Base-by-base conservation (phyloP, 2,797 vertebrate species). In the Tadarida brasiliensis region DNA sequence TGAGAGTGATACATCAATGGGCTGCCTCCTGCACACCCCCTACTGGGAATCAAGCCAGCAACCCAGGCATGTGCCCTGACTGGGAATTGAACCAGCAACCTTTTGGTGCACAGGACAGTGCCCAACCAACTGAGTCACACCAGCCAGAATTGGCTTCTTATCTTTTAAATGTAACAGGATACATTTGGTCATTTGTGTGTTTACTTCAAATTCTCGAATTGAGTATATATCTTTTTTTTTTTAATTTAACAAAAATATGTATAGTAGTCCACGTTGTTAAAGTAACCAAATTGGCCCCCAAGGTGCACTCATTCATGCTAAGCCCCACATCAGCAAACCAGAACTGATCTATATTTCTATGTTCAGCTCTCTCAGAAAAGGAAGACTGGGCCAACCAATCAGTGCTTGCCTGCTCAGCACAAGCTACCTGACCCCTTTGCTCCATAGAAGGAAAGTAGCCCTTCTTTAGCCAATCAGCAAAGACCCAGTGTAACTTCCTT, bases 141-240 rank as follows among this genome's bases (percentile, higher is more conserved):
- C 39, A 44, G 39, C 39, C 39, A 44, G 7, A 7, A 7, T 44
- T 26, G 28, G 14, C 61, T 90, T 78, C 68, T 76, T 33, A 47
- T 24, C 54, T 71, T 86, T 81, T 33, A 39, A 76, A 76, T 16
- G 11, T 56, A 81, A 57, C 30, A 91, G 68, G 59, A 57, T 35
- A 57, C n/a, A 65, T 39, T 49, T 59, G 20, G 54, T 51, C 47
- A 51, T 70, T 89, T 68, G 28, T 71, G 26, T 87, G 67, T 71
- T 57, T 82, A 51, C 68, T 9, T 78, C 30, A 85, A 73, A 33
- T 95, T 93, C 47, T 93, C 76, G 71, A 70, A 76, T 30, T 44
- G 26, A 28, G 28, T 35, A 56, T 63, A 73, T 7, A 8, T 14
- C 15, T 49, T 59, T 16, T 49, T 57, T 61, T 61, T 61, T 15